A percentile compares a stretch with the other conserved stretches of the same genome.
These are phyloP conservation scores for Cydia amplana DNA, from an alignment of 1,140 invertebrate species.

Conservation along the genomic window DNA sequence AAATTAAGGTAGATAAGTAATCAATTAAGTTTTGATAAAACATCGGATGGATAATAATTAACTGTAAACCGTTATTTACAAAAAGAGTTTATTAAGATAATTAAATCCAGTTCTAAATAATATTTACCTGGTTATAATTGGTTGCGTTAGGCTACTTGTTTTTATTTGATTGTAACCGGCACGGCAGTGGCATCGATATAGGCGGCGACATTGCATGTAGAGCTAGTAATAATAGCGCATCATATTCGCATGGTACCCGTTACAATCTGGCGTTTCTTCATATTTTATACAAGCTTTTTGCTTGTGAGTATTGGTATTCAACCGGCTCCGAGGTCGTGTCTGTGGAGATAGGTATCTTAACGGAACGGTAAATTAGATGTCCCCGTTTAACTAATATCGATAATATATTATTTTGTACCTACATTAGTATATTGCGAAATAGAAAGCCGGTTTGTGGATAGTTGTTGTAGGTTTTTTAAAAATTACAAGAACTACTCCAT, in stretches of 20 bases:
- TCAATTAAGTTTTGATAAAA: no score
- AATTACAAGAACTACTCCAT: not conserved
- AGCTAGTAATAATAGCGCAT: not conserved
- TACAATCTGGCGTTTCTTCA: constrained; percentile 2
- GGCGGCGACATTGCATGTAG: not conserved
- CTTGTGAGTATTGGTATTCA: not conserved
- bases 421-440: not conserved
- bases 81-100: constrained; percentile 28
- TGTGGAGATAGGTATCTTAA: not conserved
- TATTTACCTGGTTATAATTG: not conserved
- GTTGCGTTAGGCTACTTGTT: not conserved
- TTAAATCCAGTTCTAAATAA: constrained; percentile 20
- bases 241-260: constrained; percentile 9
- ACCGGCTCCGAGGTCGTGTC: not conserved
- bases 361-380: constrained; percentile 7
- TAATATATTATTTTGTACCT: not conserved
- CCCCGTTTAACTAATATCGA: not conserved
- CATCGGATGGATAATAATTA: not conserved
- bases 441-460: not conserved
- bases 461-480: not conserved
- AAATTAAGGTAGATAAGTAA: no score
- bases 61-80: not conserved
- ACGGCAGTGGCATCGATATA: not conserved
- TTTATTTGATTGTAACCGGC: not conserved
- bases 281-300: not conserved